Base-by-base conservation (phyloP, 2,797 vertebrate genomes). In the Labroides dimidiatus region DNA sequence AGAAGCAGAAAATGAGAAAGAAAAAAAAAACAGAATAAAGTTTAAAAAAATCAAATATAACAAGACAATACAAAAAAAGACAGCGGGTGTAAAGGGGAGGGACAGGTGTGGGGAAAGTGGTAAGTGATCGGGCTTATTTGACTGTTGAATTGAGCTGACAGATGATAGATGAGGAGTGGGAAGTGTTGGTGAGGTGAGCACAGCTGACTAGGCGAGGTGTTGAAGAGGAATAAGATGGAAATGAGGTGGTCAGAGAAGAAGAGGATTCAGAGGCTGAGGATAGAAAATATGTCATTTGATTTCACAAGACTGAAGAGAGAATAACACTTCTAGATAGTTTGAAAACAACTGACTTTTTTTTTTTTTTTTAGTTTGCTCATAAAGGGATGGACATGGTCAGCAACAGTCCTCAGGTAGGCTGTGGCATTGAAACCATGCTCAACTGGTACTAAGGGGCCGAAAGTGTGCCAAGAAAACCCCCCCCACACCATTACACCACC, bases 121-220 rank as follows among this genome's bases (percentile, higher is more conserved):
- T 16, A 10, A 47, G 41, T 41, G 27, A 49, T 19, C 33, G 47
- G 62, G 30, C 4, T 15, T n/a, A 5, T 44, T 52, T 39, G 5
- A 11, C 53, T 20, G 64, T 10, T 54, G 11, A 13, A 45, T 19
- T 51, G 43, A 69, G 52, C 8, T 17, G 65, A 64, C 75, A 1
- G 62, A 65, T 56, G 69, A 62, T 9, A 14, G 52, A 61, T 16
- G 51, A 54, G 23, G 37, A 64, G 49, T 20, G 39, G 53, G 54
- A 23, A 21, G 72, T 50, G 66, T 62, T 24, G 72, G 10, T 21
- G 16, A 54, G 64, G 30, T n/a, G n/a, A 58, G 70, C 64, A 77
- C 77, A 43, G 67, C 30, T 63, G 72, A 64, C 17, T 13, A 1
- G 51, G 16, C 1, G n/a, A 65, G 50, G 72, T 51, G 62, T 69